Evolutionary conservation across 2,797 vertebrate genomes (phyloP).

Genomic region (Mico argentatus): DNA sequence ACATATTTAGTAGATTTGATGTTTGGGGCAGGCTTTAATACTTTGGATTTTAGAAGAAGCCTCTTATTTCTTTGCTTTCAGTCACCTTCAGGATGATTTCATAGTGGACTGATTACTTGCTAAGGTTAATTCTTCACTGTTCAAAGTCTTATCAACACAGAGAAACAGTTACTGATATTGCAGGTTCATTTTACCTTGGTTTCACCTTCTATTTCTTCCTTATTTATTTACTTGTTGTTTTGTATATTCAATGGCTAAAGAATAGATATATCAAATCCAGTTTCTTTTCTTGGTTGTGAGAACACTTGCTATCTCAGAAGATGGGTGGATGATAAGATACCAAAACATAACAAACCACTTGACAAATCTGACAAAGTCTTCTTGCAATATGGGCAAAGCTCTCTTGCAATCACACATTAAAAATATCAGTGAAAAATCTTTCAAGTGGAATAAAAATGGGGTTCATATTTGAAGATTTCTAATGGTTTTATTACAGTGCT

Average conservation of each 20-base stretch:
- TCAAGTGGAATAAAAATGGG: neutral
- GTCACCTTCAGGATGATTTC: neutral
- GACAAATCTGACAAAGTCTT: neutral
- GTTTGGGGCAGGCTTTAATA: neutral
- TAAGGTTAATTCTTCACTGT: conserved; percentile 45
- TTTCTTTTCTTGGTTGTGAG: conserved; percentile 45
- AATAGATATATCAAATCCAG: conserved; percentile 36
- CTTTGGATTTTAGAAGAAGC: neutral
- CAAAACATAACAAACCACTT: neutral
- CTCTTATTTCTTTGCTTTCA: neutral
- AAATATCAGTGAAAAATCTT: neutral
- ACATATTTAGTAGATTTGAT: neutral
- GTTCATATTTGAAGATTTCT: neutral
- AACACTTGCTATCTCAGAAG: neutral
- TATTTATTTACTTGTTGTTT: conserved; percentile 33
- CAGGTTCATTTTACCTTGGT: neutral
- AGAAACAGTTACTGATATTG: conserved; percentile 8
- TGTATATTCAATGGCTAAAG: conserved; percentile 20
- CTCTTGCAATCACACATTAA: conserved; percentile 31
- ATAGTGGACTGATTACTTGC: neutral
- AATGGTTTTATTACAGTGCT: neutral
- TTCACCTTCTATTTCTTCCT: conserved; percentile 5
- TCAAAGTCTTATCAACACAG: conserved; percentile 8
- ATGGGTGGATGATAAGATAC: neutral
- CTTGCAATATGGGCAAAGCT: neutral